Evolutionary conservation across 2,797 vertebrate genomes (phyloP), one percentile per base, ranked within the genome.

Genomic region (Alcedo quadribrachys): DNA sequence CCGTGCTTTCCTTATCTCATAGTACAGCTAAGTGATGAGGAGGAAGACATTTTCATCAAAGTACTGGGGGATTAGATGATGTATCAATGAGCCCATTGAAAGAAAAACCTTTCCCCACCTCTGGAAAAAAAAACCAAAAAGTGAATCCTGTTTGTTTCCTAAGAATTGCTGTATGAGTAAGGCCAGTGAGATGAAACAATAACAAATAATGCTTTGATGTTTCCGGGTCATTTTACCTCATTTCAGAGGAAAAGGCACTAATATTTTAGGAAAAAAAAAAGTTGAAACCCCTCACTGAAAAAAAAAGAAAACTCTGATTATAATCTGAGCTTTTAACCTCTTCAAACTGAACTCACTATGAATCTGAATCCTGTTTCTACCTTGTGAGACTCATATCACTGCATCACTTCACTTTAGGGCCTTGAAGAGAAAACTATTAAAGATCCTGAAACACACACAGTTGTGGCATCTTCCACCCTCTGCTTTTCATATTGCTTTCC

Each of bases 401-500:
- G 15, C 40, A 75, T 66, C 45, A 45, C 73, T 37, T 30, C 68
- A 32, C 43, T 68, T 37, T 19, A 68, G 35, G 80, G 77, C 58
- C 53, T 65, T 76, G 45, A 76, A 90, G 76, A 62, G 68, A 80
- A 73, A 93, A 74, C 55, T 58, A 73, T 40, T 83, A 76, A 88
- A 84, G 70, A 88, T 81, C 79, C 68, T 73, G 37, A 87, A 87
- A 46, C 69, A 76, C 32, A 16, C 27, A 81, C 3, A 73, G 60
- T 81, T 80, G 51, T 42, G 60, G 51, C 68, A 60, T 21, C 48
- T 58, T 63, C 58, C 37, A 45, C 37, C 57, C 53, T 85, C 86
- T 54, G 20, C 81, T 95, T 94, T 92, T 94, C 10, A 22, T 80
- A 89, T 40, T 25, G 27, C 62, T 90, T 94, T 92, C 85, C 55